phyloP scores from a whole-genome alignment of 1,140 invertebrate species.

The Dreissena rostriformis region DNA sequence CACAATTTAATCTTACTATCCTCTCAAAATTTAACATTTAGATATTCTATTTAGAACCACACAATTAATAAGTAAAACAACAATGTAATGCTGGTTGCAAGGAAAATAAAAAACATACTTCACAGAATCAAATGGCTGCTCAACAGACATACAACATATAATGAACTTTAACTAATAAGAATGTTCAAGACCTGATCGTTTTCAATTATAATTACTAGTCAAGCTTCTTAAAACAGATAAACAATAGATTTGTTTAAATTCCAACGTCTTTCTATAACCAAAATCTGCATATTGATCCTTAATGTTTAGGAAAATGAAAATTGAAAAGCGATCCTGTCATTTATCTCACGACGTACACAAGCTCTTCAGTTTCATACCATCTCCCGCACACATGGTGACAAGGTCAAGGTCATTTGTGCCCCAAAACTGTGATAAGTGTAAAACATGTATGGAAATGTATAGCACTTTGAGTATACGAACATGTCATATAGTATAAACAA shows the following conservation, averaged over 20 bases:
- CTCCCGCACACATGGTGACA: constrained; percentile 36
- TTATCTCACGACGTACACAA: neutral
- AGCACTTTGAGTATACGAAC: constrained; percentile 46
- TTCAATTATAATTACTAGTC: neutral
- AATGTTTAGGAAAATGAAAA: neutral
- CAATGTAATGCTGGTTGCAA: neutral
- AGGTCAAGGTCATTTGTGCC: constrained; percentile 56
- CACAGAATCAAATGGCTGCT: too few relatives aligned
- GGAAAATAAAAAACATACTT: neutral
- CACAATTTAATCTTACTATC: neutral
- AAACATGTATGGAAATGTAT: constrained; percentile 50
- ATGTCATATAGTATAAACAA: constrained; percentile 27
- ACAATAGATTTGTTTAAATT: neutral
- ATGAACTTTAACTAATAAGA: too few relatives aligned
- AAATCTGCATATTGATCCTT: neutral
- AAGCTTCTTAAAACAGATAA: neutral
- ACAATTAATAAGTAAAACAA: neutral
- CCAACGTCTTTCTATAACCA: neutral
- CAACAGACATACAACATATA: too few relatives aligned
- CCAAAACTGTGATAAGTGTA: constrained; percentile 41
- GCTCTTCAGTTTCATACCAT: constrained; percentile 3
- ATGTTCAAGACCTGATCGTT: too few relatives aligned
- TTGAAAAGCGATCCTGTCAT: constrained; percentile 9
- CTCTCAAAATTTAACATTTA: neutral
- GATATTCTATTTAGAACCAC: neutral